Percentiles rank a stretch among this genome's conserved stretches.
phyloP scores from a whole-genome alignment of 2,888 invertebrate genomes.

The Parthenolecanium corni region DNA sequence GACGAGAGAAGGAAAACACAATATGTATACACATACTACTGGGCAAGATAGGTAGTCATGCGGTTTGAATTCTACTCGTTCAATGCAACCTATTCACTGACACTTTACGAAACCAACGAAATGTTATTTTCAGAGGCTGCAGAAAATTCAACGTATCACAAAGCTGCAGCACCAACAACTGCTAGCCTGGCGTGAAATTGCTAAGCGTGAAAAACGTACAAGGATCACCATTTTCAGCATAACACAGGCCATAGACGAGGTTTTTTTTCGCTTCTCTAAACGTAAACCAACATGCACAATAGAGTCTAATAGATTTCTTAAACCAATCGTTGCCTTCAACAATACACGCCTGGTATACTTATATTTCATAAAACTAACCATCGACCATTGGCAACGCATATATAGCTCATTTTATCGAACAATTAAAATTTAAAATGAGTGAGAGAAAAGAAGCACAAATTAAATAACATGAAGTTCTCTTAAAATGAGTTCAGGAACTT shows the following conservation, averaged over 20 bases:
- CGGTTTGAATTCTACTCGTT: no score
- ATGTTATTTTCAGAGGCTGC: neutral
- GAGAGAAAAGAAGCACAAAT: no score
- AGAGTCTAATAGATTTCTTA: slow-evolving; percentile 8
- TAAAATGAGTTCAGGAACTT: no score
- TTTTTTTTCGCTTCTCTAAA: neutral
- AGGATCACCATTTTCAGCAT: slow-evolving; percentile 7
- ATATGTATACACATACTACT: no score
- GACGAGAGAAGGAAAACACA: no score
- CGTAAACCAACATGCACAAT: slow-evolving; percentile 14
- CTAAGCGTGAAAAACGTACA: slow-evolving; percentile 7
- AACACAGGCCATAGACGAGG: neutral
- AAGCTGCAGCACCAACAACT: neutral
- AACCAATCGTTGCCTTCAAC: neutral
- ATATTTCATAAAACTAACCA: slow-evolving; percentile 4
- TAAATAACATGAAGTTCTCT: no score
- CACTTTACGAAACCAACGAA: neutral
- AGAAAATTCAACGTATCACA: neutral
- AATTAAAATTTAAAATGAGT: no score
- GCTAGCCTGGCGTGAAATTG: neutral
- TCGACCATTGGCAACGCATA: neutral
- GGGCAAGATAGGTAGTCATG: no score
- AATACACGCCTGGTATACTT: neutral
- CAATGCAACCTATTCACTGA: no score
- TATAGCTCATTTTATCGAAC: neutral